Percentiles rank a stretch among this genome's conserved stretches.
These are phyloP conservation scores for Darevskia nairensis DNA, from an alignment of 2,797 vertebrate species.

Conservation along the genomic window DNA sequence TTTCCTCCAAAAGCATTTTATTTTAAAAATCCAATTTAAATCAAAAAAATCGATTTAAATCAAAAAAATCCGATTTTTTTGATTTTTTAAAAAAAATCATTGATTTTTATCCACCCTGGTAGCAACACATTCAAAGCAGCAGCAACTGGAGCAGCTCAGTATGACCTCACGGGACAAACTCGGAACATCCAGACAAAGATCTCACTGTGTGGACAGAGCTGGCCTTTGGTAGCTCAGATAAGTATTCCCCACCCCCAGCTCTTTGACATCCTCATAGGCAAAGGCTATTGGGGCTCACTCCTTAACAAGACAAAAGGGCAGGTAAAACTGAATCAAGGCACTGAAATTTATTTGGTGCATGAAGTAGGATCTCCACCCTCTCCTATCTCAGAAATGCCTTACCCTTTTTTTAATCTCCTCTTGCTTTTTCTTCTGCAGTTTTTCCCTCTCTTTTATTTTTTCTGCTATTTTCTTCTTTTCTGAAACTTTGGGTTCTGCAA, in stretches of 20 bases:
- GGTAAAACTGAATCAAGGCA: not conserved
- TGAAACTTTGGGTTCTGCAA: conserved; percentile 87
- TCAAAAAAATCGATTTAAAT: too few relatives aligned
- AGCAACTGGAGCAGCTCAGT: not conserved
- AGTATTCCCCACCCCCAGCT: not conserved
- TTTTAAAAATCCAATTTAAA: too few relatives aligned
- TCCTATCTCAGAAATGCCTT: conserved; percentile 49
- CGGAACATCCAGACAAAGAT: not conserved
- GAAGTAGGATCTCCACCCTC: not conserved
- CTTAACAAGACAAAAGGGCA: not conserved
- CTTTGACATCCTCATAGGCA: not conserved
- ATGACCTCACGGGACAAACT: not conserved
- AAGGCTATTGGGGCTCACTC: not conserved
- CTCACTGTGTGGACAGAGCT: not conserved
- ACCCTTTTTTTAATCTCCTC: conserved; percentile 84
- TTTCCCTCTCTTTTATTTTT: conserved; percentile 97
- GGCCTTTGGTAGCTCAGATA: not conserved
- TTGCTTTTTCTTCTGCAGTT: conserved; percentile 87
- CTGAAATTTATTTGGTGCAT: not conserved
- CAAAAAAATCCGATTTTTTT: too few relatives aligned
- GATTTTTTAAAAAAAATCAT: too few relatives aligned
- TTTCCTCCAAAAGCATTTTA: too few relatives aligned
- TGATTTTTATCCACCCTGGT: too few relatives aligned
- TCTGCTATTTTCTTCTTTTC: conserved; percentile 95
- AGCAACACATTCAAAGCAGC: not conserved